These are phyloP conservation scores for Poeciliopsis occidentalis DNA, from an alignment of 2,113 vertebrate species.

Conservation along the genomic window DNA sequence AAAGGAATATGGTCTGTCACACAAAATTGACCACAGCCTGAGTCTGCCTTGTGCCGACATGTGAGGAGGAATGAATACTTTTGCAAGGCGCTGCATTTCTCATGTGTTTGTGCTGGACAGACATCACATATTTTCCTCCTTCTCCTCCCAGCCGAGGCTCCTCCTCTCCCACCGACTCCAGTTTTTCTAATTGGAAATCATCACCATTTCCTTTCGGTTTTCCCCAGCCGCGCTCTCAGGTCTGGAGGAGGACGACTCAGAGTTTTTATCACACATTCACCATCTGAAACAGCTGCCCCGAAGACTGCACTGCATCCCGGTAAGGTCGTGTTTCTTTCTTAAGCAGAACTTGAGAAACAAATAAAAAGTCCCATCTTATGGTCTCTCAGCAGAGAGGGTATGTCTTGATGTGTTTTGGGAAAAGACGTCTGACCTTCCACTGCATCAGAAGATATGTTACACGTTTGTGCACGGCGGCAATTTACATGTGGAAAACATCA, in stretches of 20 bases:
- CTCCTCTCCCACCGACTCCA: slow-evolving; percentile 47
- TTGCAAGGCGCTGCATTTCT: slow-evolving; percentile 16
- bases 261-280: slow-evolving; percentile 20
- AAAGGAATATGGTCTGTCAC: neutral
- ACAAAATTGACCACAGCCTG: neutral
- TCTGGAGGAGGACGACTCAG: slow-evolving; percentile 43
- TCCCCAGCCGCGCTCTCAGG: slow-evolving; percentile 44
- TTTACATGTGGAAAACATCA: neutral
- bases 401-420: neutral
- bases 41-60: neutral
- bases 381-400: slow-evolving; percentile 3
- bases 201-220: slow-evolving; percentile 70
- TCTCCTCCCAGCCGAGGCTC: slow-evolving; percentile 42
- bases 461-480: neutral
- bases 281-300: slow-evolving; percentile 31
- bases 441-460: neutral
- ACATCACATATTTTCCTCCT: slow-evolving; percentile 52
- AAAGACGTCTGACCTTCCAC: neutral
- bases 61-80: neutral
- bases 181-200: slow-evolving; percentile 73
- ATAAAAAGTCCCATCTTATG: neutral
- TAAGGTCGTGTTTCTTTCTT: slow-evolving; percentile 35
- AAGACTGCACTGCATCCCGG: slow-evolving; percentile 34
- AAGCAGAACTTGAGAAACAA: neutral
- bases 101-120: slow-evolving; percentile 48